Evolutionary conservation across 2,888 invertebrate genomes (phyloP).

Genomic region (Drosophila borborema): DNA sequence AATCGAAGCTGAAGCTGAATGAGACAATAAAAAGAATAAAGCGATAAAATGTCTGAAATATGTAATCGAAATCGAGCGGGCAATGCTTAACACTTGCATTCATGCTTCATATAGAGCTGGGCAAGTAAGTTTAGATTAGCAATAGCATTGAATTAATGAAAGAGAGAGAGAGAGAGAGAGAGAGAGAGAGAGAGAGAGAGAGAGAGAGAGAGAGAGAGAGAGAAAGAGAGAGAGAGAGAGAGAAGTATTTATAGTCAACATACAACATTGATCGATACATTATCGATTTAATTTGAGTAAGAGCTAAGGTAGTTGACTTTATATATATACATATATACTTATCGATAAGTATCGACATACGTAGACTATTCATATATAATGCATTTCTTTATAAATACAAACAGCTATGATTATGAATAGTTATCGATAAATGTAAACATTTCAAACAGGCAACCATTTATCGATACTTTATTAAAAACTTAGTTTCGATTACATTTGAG

Average conservation of each 20-base stretch:
- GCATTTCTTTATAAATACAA: no score
- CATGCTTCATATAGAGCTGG: no score
- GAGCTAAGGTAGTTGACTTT: background rate
- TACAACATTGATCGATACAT: background rate
- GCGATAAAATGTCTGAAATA: background rate
- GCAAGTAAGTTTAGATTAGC: no score
- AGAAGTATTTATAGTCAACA: background rate
- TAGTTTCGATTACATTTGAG: background rate
- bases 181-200: background rate
- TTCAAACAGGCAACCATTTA: no score
- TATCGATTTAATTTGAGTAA: background rate
- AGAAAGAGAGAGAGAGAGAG: background rate
- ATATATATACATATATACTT: background rate
- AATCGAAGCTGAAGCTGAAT: constrained; percentile 7
- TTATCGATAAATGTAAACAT: background rate
- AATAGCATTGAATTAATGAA: no score
- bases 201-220: background rate
- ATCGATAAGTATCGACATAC: constrained; percentile 9
- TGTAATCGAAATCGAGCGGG: background rate
- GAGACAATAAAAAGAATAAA: background rate
- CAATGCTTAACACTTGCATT: background rate
- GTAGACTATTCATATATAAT: no score
- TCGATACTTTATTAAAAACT: background rate
- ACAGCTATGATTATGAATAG: background rate
- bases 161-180: background rate